Conservation (phyloP, 1,140 invertebrate genomes). For the Drosophila jambulina region DNA sequence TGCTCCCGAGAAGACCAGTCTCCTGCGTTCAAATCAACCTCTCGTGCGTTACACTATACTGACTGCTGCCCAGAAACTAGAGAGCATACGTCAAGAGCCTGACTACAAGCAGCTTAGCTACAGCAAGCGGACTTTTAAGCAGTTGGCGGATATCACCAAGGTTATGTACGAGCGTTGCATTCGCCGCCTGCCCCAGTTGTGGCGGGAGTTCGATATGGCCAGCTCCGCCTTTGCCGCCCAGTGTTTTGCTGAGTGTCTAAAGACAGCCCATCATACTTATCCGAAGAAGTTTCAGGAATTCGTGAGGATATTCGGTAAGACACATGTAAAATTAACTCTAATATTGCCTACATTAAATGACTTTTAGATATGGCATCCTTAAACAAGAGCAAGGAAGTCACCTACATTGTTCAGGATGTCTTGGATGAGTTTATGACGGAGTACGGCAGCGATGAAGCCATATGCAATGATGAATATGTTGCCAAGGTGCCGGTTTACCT, state of each 20-base stretch:
- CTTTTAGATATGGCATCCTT: slow-evolving; percentile 60
- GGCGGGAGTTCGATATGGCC: slow-evolving; percentile 85
- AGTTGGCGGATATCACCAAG: slow-evolving; percentile 78
- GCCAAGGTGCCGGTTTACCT: slow-evolving; percentile 52
- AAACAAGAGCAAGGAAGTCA: slow-evolving; percentile 49
- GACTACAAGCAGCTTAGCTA: slow-evolving; percentile 78
- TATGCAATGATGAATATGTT: slow-evolving; percentile 44
- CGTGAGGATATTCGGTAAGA: slow-evolving; percentile 85
- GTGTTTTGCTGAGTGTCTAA: slow-evolving; percentile 87
- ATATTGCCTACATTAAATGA: neutral
- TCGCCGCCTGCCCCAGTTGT: slow-evolving; percentile 65
- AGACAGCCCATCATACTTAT: slow-evolving; percentile 85
- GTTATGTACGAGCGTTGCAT: slow-evolving; percentile 85
- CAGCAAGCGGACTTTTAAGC: slow-evolving; percentile 70
- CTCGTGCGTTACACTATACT: slow-evolving; percentile 74
- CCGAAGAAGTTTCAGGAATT: slow-evolving; percentile 85
- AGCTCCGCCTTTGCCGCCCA: slow-evolving; percentile 85
- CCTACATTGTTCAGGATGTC: slow-evolving; percentile 60
- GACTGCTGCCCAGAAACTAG: slow-evolving; percentile 52
- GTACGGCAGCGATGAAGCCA: slow-evolving; percentile 34
- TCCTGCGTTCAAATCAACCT: slow-evolving; percentile 57
- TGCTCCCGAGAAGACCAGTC: slow-evolving; percentile 42
- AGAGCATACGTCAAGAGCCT: slow-evolving; percentile 68
- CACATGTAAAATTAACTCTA: neutral
- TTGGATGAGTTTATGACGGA: slow-evolving; percentile 71